These are phyloP conservation scores for Potamilus streckersoni DNA, from an alignment of 1,140 invertebrate genomes.

Conservation along the genomic window DNA sequence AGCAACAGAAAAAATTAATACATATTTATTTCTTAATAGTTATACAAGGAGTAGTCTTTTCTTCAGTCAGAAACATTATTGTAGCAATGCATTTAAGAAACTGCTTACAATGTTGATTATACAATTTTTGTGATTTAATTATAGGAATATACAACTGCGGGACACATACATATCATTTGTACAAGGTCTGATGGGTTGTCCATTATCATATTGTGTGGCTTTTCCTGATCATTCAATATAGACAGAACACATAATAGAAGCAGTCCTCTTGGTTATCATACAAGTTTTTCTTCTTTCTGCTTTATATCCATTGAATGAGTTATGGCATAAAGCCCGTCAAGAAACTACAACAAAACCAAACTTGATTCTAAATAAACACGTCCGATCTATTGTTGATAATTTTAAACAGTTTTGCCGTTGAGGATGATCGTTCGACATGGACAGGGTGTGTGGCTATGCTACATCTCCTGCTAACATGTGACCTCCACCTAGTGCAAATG, in stretches of 20 bases:
- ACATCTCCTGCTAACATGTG: conserved; percentile 24
- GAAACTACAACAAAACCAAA: conserved; percentile 26
- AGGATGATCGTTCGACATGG: conserved; percentile 19
- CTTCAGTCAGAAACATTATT: no score
- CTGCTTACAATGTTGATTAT: no score
- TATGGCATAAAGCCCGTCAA: conserved; percentile 21
- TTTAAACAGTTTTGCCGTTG: conserved; percentile 5
- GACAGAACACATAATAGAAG: not conserved
- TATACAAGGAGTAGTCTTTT: no score
- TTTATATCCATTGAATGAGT: not conserved
- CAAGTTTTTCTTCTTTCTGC: not conserved
- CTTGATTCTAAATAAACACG: conserved; percentile 19
- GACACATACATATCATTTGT: no score
- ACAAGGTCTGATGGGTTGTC: no score
- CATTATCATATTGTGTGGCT: no score
- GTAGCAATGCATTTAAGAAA: no score
- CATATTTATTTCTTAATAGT: no score
- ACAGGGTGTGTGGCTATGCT: conserved; percentile 14
- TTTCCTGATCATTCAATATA: no score
- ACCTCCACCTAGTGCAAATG: conserved; percentile 16
- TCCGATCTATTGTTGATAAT: conserved; percentile 8
- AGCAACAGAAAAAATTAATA: no score
- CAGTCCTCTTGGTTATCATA: not conserved
- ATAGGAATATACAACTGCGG: no score
- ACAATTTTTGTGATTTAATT: no score